phyloP scores from a whole-genome alignment of 2,888 invertebrate species.

The Leptopterna dolabrata region DNA sequence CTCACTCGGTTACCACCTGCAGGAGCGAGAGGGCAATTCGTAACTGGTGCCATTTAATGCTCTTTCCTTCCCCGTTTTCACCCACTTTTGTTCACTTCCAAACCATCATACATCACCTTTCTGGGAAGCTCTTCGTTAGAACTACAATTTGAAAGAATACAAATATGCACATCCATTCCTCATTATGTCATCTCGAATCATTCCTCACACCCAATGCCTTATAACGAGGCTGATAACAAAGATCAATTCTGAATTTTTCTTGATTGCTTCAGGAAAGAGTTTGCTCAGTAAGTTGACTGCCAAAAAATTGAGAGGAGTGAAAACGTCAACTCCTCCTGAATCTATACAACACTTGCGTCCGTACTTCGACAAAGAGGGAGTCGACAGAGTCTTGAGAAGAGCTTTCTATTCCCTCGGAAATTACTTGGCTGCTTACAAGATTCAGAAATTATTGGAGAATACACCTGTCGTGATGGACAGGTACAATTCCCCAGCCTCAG shows the following conservation, averaged over 20 bases:
- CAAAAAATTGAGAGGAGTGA: constrained; percentile 65
- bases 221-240: background rate
- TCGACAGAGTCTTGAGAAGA: constrained; percentile 64
- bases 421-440: constrained; percentile 68
- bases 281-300: constrained; percentile 66
- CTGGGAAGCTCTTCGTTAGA: no score
- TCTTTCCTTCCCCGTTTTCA: no score
- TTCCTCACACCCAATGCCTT: background rate
- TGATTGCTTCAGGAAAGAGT: constrained; percentile 67
- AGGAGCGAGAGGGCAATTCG: no score
- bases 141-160: no score
- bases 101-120: no score
- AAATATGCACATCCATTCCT: background rate
- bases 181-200: background rate
- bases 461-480: constrained; percentile 69
- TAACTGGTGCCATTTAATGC: background rate
- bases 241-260: background rate
- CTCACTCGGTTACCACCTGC: no score
- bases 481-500: constrained; percentile 62
- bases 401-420: constrained; percentile 69
- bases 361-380: constrained; percentile 66
- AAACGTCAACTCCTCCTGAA: constrained; percentile 67
- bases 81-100: no score
- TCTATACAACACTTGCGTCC: constrained; percentile 66
- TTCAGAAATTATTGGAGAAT: constrained; percentile 64